A percentile compares a stretch with the other conserved stretches of the same genome.
Evolutionary conservation across 2,113 vertebrate genomes (phyloP).

Genomic region (Nannobrachium achirus): DNA sequence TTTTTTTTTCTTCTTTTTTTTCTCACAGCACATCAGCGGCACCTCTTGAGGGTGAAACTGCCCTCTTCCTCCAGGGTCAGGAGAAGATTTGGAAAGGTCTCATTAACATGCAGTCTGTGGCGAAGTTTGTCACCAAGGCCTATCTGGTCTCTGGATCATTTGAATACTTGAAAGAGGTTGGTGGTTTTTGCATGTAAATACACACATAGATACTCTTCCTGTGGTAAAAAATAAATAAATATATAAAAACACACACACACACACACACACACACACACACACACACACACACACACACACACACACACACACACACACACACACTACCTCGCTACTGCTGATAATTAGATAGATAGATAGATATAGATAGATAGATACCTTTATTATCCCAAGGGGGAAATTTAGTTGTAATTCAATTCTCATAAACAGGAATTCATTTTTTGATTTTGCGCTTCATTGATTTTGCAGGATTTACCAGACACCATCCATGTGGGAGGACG

Average conservation of each 20-base stretch:
- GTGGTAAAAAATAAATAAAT: too few relatives aligned
- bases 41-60: slow-evolving; percentile 88
- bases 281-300: too few relatives aligned
- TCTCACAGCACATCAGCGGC: slow-evolving; percentile 83
- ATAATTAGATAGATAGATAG: too few relatives aligned
- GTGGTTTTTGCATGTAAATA: slow-evolving; percentile 37
- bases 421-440: too few relatives aligned
- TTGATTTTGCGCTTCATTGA: not conserved
- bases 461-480: slow-evolving; percentile 92
- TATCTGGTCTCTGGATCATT: slow-evolving; percentile 95
- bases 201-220: too few relatives aligned
- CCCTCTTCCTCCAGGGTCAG: slow-evolving; percentile 92
- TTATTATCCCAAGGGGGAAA: too few relatives aligned
- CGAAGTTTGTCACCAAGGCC: slow-evolving; percentile 98
- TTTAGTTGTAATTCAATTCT: too few relatives aligned
- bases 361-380: too few relatives aligned
- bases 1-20: slow-evolving; percentile 30
- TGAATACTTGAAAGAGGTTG: slow-evolving; percentile 95
- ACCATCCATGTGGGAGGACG: slow-evolving; percentile 96
- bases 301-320: too few relatives aligned
- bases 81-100: slow-evolving; percentile 97
- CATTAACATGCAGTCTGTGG: slow-evolving; percentile 97
- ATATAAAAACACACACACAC: too few relatives aligned
- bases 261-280: too few relatives aligned
- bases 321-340: too few relatives aligned